Conservation (phyloP, 2,797 vertebrate genomes). For the Phrynocephalus forsythii region DNA sequence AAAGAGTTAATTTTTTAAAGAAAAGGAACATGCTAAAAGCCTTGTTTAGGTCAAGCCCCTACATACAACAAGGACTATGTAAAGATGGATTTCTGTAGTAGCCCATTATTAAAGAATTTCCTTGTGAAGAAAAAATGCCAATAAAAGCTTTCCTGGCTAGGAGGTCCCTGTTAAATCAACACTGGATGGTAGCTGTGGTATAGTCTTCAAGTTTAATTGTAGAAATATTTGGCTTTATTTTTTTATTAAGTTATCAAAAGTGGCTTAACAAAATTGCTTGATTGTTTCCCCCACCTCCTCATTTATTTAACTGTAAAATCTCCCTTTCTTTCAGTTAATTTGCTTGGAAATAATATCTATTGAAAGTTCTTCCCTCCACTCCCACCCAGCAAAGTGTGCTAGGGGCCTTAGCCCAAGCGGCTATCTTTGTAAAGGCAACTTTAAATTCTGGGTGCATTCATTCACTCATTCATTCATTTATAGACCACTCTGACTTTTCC, state of each 20-base stretch:
- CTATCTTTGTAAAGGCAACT: background rate
- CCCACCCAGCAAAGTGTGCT: background rate
- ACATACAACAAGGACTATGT: background rate
- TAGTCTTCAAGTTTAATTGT: background rate
- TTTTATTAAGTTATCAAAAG: too few species aligned
- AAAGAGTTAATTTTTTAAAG: background rate
- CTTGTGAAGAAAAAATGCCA: too few species aligned
- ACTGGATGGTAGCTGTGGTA: too few species aligned
- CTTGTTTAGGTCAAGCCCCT: background rate
- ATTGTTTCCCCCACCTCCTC: too few species aligned
- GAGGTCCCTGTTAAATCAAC: background rate
- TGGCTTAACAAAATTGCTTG: too few species aligned
- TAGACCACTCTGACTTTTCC: too few species aligned
- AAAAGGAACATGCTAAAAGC: background rate
- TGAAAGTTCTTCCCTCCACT: background rate
- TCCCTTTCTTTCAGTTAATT: too few species aligned
- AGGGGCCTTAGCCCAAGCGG: too few species aligned
- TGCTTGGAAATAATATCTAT: background rate
- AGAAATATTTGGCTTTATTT: background rate
- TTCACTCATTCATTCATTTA: too few species aligned
- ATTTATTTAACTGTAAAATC: background rate
- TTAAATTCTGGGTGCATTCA: background rate
- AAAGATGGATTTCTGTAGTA: background rate
- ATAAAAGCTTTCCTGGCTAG: background rate
- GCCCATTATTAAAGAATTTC: too few species aligned